Evolutionary conservation across 2,113 vertebrate species (phyloP).

Genomic region (Physeter macrocephalus): DNA sequence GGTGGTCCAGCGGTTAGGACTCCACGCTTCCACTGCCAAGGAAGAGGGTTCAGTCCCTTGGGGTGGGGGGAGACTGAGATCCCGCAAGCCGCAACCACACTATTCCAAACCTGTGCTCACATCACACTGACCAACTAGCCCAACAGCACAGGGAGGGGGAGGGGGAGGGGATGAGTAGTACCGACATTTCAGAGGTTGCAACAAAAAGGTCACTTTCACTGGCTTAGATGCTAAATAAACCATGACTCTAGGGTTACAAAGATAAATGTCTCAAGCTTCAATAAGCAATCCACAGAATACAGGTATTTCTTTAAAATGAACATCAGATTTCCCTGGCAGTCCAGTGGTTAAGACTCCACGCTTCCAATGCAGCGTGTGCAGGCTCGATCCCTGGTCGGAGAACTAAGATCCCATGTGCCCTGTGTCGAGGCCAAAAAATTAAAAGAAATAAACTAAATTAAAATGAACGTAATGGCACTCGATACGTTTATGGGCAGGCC

Average conservation of each 20-base stretch:
- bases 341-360: too few species aligned
- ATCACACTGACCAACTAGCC: neutral
- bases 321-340: too few species aligned
- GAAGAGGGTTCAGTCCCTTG: neutral
- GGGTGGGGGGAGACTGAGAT: neutral
- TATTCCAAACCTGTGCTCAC: neutral
- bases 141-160: rapidly evolving
- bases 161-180: too few species aligned
- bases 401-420: too few species aligned
- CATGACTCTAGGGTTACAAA: neutral
- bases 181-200: neutral
- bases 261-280: neutral
- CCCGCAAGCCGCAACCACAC: neutral
- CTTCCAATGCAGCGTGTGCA: too few species aligned
- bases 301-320: neutral
- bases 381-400: too few species aligned
- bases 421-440: too few species aligned
- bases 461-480: rapidly evolving
- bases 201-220: neutral
- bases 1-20: neutral
- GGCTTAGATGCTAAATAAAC: neutral
- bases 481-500: rapidly evolving
- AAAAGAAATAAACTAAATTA: too few species aligned
- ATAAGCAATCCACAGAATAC: neutral
- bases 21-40: neutral